Base-by-base conservation (phyloP, 2,888 invertebrate genomes). In the Drosophila limbata region DNA sequence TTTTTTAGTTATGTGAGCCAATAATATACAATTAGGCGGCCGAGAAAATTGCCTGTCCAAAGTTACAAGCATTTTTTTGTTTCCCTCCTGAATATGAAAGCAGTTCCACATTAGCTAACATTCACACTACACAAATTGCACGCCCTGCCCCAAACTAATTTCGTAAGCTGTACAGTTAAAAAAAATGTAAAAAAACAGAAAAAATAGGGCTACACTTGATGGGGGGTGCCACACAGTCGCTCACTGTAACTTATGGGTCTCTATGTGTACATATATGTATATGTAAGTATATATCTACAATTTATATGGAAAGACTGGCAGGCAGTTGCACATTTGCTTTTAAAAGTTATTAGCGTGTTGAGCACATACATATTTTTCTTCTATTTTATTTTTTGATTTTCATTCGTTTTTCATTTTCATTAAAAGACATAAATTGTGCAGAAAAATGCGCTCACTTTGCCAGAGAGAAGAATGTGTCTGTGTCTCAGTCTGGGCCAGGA, bases 351-450 rank as follows among this genome's bases (percentile, higher is more conserved):
- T 87, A 84, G 84, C 84, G 84, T 79, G 88, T 73, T 84, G 86
- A 83, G 55, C 82, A 61, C 40, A 53, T 53, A 53, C 40, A 53
- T 55, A 21, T 42, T 44, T 56, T 56, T 66, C 50, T 70, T 66
- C 61, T 55, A 47, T 72, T 66, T 70, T 25, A 25, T 60, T 81
- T 37, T 81, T 51, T 74, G 65, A 71, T 79, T 72, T 72, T 83
- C 52, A 55, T 65, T 31, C 25, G 59, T 72, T 66, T 59, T 79
- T 75, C 69, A 77, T 89, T 84, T 89, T 87, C 88, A 89, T 87
- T 89, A 89, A 84, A 87, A 89, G 84, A 84, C 88, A 84, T 89
- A 89, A 84, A 84, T 84, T 89, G 89, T 87, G 88, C 88, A 89
- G 89, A 84, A 89, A 87, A 84, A 84, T 87, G 79, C 72, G 67